Base-by-base conservation (phyloP, 2,888 invertebrate genomes). In the Aethes cnicana region DNA sequence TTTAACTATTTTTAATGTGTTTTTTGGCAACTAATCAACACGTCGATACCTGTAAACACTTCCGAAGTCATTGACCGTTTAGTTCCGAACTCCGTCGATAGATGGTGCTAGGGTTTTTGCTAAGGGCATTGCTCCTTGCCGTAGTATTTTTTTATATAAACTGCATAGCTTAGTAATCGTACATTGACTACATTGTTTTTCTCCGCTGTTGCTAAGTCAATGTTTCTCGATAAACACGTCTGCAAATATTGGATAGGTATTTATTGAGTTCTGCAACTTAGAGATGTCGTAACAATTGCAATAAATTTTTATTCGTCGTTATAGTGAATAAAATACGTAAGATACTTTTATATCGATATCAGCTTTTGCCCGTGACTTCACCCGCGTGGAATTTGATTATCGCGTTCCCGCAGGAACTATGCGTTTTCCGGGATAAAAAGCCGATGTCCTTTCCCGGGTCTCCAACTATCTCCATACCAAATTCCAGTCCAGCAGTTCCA, bases 151-250 rank as follows among this genome's bases (percentile, higher is more conserved):
- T 52, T 33, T 37, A 30, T 44, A 46, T 35, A 50, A 50, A 33
- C 73, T 69, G 70, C 74, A 71, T 71, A 67, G 61, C 46, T 56
- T 58, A 57, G 61, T 80, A 78, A 82, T 79, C 82, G 84, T 74
- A 12, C 83, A 53, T 59, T 76, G 81, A 77, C 82, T 73, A 73
- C 23, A 67, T 69, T 75, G 66, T 69, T 72, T 72, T 72, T 66
- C 63, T 61, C 56, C 58, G 11, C 18, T 49, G 49, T 54, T 54
- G 37, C 49, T 39, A 43, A 44, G 52, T 39, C 23, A 23, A 28
- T 8, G 47, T 7, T 23, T 44, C 32, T 11, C 33, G 36, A 43
- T 44, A 37, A 50, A 30, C 37, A 44, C 16, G 16, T n/a, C 39
- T 5, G 14, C 16, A 28, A 9, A 28, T 8, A n/a, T n/a, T n/a